Evolutionary conservation across 2,797 vertebrate genomes (phyloP).

Genomic region (Psittacula derbiana): DNA sequence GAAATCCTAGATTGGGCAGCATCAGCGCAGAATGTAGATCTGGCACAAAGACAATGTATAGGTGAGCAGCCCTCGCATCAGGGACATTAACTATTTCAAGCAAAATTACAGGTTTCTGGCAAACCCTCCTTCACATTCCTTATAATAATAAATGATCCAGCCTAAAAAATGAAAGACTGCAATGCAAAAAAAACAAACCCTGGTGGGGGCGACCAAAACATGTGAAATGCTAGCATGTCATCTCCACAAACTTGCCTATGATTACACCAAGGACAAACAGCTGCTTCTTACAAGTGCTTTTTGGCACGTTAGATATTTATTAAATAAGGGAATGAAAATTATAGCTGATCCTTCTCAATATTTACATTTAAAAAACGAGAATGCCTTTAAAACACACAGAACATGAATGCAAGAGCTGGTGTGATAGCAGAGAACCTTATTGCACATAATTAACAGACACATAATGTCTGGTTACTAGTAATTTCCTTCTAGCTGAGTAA

Average conservation of each 20-base stretch:
- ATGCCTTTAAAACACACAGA: conserved; percentile 73
- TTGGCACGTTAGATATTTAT: conserved; percentile 58
- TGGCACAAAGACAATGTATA: not conserved
- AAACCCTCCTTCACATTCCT: not conserved
- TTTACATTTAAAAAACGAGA: conserved; percentile 74
- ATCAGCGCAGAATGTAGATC: conserved; percentile 42
- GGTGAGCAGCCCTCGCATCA: conserved; percentile 32
- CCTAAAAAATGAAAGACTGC: not conserved
- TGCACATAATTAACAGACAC: conserved; percentile 85
- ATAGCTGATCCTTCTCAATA: conserved; percentile 64
- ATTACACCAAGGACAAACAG: conserved; percentile 49
- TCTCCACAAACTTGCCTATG: conserved; percentile 4
- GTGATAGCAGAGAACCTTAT: conserved; percentile 80
- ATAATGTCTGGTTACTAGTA: conserved; percentile 90
- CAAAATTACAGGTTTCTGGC: not conserved
- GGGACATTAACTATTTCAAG: not conserved
- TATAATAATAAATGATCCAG: not conserved
- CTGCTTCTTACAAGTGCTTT: conserved; percentile 32
- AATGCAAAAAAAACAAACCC: not conserved
- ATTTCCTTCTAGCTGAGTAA: conserved; percentile 91
- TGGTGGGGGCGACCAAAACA: not conserved
- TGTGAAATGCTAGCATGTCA: not conserved
- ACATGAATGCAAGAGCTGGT: conserved; percentile 73
- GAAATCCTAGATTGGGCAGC: conserved; percentile 57
- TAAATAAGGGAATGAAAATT: conserved; percentile 70